Conservation (phyloP, 2,113 vertebrate genomes). For the Eptesicus fuscus region DNA sequence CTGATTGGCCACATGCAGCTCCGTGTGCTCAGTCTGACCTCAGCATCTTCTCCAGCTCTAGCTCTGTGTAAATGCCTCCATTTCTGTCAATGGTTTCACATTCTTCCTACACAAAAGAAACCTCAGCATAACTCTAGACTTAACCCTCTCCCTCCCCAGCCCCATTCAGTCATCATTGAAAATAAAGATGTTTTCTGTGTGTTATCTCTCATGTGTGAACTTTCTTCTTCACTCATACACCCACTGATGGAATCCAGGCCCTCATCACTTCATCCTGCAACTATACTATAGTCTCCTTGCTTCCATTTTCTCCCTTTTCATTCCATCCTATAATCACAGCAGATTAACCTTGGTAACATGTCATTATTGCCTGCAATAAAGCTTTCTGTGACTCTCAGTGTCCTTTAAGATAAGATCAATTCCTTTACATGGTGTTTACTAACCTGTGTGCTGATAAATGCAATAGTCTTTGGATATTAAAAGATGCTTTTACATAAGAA, state of each 20-base stretch:
- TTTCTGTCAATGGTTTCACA: neutral
- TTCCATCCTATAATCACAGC: neutral
- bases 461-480: neutral
- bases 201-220: rapidly evolving
- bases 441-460: neutral
- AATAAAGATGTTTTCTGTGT: neutral
- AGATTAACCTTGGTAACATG: neutral
- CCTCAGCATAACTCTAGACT: neutral
- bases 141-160: neutral
- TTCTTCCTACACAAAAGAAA: neutral
- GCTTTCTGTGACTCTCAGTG: neutral
- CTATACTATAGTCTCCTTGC: neutral
- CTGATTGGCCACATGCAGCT: neutral
- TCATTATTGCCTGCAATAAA: neutral
- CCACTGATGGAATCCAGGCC: neutral
- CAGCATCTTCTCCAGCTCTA: neutral
- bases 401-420: neutral
- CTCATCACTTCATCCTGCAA: neutral
- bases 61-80: neutral
- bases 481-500: neutral
- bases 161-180: neutral
- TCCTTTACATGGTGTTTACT: neutral
- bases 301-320: neutral
- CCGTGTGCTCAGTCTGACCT: neutral
- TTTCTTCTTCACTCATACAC: neutral